These are phyloP conservation scores for Lysandra bellargus DNA, from an alignment of 2,888 invertebrate species.

Conservation along the genomic window DNA sequence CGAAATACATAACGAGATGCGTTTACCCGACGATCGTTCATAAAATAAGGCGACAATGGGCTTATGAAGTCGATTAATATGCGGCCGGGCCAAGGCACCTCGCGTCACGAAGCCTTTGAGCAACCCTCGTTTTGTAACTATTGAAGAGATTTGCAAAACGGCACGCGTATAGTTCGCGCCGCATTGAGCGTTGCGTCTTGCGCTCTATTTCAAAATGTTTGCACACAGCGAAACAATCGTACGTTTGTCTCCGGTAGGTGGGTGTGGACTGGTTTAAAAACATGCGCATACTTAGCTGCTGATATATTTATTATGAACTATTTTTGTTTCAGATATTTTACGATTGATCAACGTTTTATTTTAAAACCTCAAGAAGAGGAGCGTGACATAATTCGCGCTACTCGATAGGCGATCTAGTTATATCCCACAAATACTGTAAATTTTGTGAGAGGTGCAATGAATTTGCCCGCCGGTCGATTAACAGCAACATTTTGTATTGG, in stretches of 20 bases:
- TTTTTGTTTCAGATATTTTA: not conserved
- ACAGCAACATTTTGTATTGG: slow-evolving; percentile 3
- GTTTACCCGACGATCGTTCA: slow-evolving; percentile 61
- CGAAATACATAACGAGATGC: slow-evolving; percentile 67
- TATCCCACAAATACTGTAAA: slow-evolving; percentile 3
- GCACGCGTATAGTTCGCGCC: slow-evolving; percentile 56
- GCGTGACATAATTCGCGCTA: not conserved
- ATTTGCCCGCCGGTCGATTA: slow-evolving; percentile 2
- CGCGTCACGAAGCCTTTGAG: slow-evolving; percentile 51
- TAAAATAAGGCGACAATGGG: slow-evolving; percentile 55
- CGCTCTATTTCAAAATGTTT: slow-evolving; percentile 74
- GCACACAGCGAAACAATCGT: slow-evolving; percentile 63
- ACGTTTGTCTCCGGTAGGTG: slow-evolving; percentile 53
- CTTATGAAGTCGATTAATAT: slow-evolving; percentile 57
- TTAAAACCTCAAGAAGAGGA: not conserved
- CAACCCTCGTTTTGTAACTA: slow-evolving; percentile 66
- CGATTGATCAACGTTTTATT: not conserved
- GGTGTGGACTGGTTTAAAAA: slow-evolving; percentile 41
- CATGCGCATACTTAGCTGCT: slow-evolving; percentile 6
- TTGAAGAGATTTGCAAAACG: slow-evolving; percentile 61
- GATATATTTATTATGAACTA: not conserved
- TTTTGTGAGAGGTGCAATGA: not conserved
- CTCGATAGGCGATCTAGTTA: not conserved
- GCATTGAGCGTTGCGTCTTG: slow-evolving; percentile 62
- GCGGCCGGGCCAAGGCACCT: slow-evolving; percentile 50